Conservation (phyloP, 1,140 invertebrate species). For the Chionoecetes opilio region DNA sequence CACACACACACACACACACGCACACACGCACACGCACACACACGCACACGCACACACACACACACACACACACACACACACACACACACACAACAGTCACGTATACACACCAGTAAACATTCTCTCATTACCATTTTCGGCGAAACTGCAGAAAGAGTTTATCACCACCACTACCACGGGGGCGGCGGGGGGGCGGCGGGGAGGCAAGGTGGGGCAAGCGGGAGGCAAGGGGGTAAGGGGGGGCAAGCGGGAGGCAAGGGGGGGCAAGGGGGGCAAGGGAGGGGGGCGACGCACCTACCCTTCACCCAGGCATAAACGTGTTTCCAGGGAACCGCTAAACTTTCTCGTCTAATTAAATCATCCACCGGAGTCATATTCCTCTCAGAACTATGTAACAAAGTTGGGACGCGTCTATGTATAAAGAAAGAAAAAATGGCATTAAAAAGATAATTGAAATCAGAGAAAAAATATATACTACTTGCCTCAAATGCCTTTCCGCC, state of each 20-base stretch:
- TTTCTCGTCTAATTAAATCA: slow-evolving; percentile 30
- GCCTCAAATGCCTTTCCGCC: neutral
- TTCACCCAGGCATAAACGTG: neutral
- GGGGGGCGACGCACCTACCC: too few species aligned
- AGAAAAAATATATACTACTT: neutral
- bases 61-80: slow-evolving; percentile 27
- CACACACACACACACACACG: too few species aligned
- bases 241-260: too few species aligned
- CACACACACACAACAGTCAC: neutral
- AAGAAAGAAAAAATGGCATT: neutral
- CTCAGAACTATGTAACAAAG: too few species aligned
- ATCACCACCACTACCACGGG: slow-evolving; percentile 13
- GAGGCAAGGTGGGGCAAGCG: too few species aligned
- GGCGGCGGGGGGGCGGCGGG: too few species aligned
- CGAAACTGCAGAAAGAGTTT: neutral
- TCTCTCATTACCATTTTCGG: slow-evolving; percentile 16
- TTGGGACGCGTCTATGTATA: neutral
- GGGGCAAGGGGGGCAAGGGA: too few species aligned
- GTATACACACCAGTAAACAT: neutral
- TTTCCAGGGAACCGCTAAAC: neutral
- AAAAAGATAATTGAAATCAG: neutral
- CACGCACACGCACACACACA: neutral
- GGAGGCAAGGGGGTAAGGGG: too few species aligned
- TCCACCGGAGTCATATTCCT: neutral
- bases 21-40: too few species aligned